These are phyloP conservation scores for Hypsopygia costalis DNA, from an alignment of 2,888 invertebrate species.

Conservation along the genomic window DNA sequence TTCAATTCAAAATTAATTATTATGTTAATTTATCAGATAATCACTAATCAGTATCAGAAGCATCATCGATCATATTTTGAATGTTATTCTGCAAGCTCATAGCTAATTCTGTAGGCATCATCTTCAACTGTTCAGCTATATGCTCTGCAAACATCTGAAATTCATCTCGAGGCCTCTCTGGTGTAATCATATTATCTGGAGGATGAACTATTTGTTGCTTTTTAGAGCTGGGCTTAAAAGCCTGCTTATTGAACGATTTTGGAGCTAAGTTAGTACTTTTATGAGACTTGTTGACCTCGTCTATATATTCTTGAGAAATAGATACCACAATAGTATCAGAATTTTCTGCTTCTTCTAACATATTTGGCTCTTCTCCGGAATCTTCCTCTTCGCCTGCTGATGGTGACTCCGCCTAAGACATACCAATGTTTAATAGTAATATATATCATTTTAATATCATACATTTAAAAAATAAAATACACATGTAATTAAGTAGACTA, in stretches of 20 bases:
- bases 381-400: neutral
- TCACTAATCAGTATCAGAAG: neutral
- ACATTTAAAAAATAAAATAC: too few relatives aligned
- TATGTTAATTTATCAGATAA: too few relatives aligned
- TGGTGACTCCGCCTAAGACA: neutral
- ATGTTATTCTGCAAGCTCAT: conserved; percentile 13
- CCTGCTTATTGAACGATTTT: neutral
- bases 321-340: conserved; percentile 4
- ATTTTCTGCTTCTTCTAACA: too few relatives aligned
- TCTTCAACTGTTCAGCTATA: conserved; percentile 16
- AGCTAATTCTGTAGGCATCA: conserved; percentile 9
- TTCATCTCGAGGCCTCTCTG: conserved; percentile 10
- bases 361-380: neutral
- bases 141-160: conserved; percentile 20
- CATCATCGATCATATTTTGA: conserved; percentile 10
- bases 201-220: too few relatives aligned
- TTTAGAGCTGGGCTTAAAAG: neutral
- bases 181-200: too few relatives aligned
- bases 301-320: conserved; percentile 5
- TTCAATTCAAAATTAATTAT: too few relatives aligned
- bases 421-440: too few relatives aligned
- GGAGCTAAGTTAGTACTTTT: neutral
- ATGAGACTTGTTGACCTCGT: neutral
- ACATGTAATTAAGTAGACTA: too few relatives aligned
- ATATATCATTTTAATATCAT: too few relatives aligned